These are phyloP conservation scores for Alviniconcha marisindica DNA, from an alignment of 1,140 invertebrate species.

Conservation along the genomic window DNA sequence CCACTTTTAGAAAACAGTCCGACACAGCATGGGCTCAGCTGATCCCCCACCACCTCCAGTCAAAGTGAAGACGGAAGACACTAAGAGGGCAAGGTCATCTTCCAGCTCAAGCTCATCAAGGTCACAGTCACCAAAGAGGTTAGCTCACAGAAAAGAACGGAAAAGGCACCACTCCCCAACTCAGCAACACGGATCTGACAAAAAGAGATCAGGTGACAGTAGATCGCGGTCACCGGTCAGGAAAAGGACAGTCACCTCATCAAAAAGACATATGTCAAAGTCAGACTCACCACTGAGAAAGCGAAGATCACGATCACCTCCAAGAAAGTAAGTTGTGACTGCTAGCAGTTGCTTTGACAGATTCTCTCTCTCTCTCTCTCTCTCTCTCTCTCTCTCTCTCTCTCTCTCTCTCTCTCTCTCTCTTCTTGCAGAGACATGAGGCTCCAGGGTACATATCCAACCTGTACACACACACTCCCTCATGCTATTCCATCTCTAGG, in stretches of 20 bases:
- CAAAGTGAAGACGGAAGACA: conserved; percentile 13
- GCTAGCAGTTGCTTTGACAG: too few species aligned
- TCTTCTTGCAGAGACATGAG: too few species aligned
- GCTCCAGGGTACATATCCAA: too few species aligned
- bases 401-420: too few species aligned
- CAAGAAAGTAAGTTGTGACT: conserved; percentile 36
- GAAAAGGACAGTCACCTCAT: not conserved
- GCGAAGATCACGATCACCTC: conserved; percentile 40
- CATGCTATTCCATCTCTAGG: too few species aligned
- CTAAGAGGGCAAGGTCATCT: not conserved
- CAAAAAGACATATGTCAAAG: not conserved
- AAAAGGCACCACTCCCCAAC: not conserved
- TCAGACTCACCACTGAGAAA: conserved; percentile 12
- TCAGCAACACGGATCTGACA: not conserved
- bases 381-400: too few species aligned
- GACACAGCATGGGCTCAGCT: conserved; percentile 13
- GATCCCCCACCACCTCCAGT: not conserved
- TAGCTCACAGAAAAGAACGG: not conserved
- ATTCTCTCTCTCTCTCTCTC: too few species aligned
- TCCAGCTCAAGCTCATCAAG: conserved; percentile 31
- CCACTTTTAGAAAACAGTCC: conserved; percentile 19
- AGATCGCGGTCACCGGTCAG: not conserved
- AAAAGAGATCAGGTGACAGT: not conserved
- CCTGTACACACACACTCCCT: too few species aligned
- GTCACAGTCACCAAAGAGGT: conserved; percentile 48